A percentile compares a stretch with the other conserved stretches of the same genome.
Evolutionary conservation across 2,113 vertebrate genomes (phyloP).

Genomic region (Anser brachyrhynchus): DNA sequence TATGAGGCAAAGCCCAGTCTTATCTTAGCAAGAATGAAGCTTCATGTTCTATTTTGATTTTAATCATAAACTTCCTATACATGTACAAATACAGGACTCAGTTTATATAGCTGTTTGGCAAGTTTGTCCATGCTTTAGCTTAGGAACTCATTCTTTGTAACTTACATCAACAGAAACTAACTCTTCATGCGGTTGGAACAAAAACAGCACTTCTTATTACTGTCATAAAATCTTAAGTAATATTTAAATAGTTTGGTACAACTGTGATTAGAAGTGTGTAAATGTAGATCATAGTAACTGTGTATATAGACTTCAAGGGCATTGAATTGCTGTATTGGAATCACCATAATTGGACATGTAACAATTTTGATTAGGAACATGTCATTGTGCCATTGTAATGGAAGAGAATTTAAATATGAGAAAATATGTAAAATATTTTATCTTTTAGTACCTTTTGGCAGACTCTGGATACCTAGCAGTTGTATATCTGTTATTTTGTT

Average conservation of each 20-base stretch:
- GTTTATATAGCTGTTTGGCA: not conserved
- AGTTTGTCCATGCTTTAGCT: not conserved
- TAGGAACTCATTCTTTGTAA: not conserved
- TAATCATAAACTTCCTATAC: not conserved
- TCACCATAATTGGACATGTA: not conserved
- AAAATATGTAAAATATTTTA: not conserved
- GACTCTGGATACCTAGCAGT: not conserved
- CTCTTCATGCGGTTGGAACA: not conserved
- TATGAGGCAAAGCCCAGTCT: not conserved
- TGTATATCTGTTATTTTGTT: not conserved
- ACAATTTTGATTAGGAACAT: not conserved
- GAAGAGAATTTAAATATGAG: not conserved
- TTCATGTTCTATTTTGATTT: not conserved
- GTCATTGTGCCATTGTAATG: not conserved
- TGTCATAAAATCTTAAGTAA: not conserved
- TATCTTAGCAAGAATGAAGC: not conserved
- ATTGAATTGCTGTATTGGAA: not conserved
- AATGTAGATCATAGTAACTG: not conserved
- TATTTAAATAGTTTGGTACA: not conserved
- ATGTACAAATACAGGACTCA: not conserved
- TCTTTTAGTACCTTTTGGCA: not conserved
- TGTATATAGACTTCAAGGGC: not conserved
- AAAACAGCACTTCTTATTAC: not conserved
- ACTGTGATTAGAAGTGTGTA: accelerated
- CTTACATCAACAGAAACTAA: not conserved